phyloP scores from a whole-genome alignment of 2,888 invertebrate species.

The Nysson spinosus region DNA sequence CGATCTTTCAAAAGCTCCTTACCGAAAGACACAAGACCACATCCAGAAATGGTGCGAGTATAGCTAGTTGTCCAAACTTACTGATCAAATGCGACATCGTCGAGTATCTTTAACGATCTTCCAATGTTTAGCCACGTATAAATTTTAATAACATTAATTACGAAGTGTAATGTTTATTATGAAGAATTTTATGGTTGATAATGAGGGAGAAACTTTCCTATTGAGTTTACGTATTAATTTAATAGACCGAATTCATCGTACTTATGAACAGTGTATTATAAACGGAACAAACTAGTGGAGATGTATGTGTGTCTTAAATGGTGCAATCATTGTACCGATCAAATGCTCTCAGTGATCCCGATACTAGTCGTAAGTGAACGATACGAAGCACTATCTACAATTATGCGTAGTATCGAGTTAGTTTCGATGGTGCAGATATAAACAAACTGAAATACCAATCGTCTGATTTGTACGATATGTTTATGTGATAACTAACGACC shows the following conservation, averaged over 20 bases:
- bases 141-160: too few relatives aligned
- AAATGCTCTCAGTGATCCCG: background rate
- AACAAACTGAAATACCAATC: background rate
- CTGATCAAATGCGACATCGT: slow-evolving; percentile 97
- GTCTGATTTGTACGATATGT: slow-evolving; percentile 6
- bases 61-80: slow-evolving; percentile 95
- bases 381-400: background rate
- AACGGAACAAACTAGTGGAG: background rate
- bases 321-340: background rate
- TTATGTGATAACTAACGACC: slow-evolving; percentile 13
- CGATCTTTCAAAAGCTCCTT: slow-evolving; percentile 94
- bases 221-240: too few relatives aligned
- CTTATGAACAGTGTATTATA: background rate
- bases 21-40: slow-evolving; percentile 87
- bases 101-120: slow-evolving; percentile 87
- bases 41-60: slow-evolving; percentile 84
- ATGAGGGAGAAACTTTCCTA: too few relatives aligned
- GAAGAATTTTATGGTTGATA: too few relatives aligned
- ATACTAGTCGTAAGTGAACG: slow-evolving; percentile 10
- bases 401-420: background rate
- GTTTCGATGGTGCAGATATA: background rate
- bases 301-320: background rate
- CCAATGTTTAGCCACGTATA: slow-evolving; percentile 25
- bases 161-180: background rate
- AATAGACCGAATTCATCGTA: background rate